These are phyloP conservation scores for Carollia perspicillata DNA, from an alignment of 2,113 vertebrate genomes.

Conservation along the genomic window DNA sequence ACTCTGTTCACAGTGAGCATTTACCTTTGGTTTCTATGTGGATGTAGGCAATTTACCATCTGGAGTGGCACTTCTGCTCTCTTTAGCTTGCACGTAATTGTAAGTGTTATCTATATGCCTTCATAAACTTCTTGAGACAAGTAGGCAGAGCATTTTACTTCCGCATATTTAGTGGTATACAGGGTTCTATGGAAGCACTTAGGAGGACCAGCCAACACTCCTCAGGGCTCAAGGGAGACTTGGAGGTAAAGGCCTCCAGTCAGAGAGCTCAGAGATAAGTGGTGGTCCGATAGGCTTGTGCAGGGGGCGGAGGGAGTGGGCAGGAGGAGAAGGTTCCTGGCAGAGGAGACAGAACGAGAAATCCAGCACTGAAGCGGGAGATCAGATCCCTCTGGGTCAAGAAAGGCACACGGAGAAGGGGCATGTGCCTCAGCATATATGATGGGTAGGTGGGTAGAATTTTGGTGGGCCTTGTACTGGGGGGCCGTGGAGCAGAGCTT, in stretches of 20 bases:
- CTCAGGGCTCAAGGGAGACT: neutral
- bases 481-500: neutral
- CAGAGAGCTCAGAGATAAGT: neutral
- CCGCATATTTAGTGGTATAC: neutral
- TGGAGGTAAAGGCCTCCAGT: neutral
- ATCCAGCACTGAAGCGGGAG: neutral
- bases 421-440: neutral
- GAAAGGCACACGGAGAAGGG: neutral
- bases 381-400: neutral
- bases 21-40: neutral
- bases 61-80: neutral
- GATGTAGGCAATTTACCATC: neutral
- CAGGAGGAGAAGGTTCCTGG: neutral
- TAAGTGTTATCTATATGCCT: neutral
- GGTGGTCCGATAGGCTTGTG: neutral
- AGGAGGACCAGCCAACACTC: neutral
- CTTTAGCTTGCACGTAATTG: neutral
- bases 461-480: neutral
- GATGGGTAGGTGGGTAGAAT: rapidly evolving
- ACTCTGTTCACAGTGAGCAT: neutral
- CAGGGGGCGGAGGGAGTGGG: neutral
- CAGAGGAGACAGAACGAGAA: neutral
- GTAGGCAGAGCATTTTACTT: neutral
- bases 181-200: neutral
- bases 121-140: neutral